These are phyloP conservation scores for Enteromius radiatus DNA, from an alignment of 2,797 vertebrate species.

Conservation along the genomic window DNA sequence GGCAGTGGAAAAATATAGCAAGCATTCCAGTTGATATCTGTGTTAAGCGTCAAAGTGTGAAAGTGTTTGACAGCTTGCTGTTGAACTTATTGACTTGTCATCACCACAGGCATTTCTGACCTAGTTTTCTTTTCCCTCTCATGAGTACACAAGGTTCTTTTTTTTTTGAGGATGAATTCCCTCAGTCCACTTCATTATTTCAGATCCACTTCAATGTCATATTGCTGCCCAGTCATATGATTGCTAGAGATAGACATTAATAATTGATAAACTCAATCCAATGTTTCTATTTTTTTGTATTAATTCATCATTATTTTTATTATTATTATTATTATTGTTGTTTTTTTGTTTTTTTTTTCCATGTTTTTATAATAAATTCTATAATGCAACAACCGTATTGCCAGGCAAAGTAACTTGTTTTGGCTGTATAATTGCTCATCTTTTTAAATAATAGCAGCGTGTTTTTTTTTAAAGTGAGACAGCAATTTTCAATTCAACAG, in stretches of 20 bases:
- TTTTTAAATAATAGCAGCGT: neutral
- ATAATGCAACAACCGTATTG: neutral
- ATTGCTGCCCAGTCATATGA: neutral
- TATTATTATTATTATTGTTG: too few species aligned
- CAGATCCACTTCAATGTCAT: neutral
- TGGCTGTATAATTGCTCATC: neutral
- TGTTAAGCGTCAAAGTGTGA: neutral
- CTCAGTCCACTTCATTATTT: neutral
- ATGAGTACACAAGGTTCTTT: conserved; percentile 7
- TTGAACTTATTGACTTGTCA: conserved; percentile 32
- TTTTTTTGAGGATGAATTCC: neutral
- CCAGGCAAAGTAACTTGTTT: neutral
- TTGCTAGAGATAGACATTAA: neutral
- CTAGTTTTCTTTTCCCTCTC: neutral
- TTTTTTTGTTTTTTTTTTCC: neutral
- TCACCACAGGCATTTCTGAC: conserved; percentile 22
- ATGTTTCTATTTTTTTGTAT: neutral
- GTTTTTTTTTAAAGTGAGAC: neutral
- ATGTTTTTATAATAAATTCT: neutral
- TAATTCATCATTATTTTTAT: neutral
- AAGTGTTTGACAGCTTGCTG: conserved; percentile 22
- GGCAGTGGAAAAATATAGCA: neutral
- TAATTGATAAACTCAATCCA: neutral
- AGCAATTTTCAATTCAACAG: neutral
- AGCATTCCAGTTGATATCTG: neutral